A percentile compares a stretch with the other conserved stretches of the same genome.
Evolutionary conservation across 2,888 invertebrate genomes (phyloP).

Genomic region (Cheilosia grossa): DNA sequence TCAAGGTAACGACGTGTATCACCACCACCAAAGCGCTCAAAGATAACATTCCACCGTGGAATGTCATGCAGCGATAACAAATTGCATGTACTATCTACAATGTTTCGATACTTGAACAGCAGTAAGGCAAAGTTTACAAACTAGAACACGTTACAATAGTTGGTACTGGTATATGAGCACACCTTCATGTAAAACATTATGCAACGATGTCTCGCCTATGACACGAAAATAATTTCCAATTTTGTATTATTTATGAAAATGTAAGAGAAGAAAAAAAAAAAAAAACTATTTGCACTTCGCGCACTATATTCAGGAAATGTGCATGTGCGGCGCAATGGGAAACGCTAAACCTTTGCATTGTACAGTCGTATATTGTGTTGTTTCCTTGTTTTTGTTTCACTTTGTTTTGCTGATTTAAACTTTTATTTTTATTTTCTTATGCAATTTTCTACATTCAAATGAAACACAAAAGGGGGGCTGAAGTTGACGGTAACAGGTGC

Average conservation of each 20-base stretch:
- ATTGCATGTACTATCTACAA: slow-evolving; percentile 36
- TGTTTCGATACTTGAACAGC: neutral
- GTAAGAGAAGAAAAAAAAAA: neutral
- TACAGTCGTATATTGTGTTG: slow-evolving; percentile 6
- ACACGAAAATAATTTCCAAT: neutral
- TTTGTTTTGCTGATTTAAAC: slow-evolving; percentile 50
- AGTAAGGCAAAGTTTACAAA: neutral
- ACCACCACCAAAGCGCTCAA: neutral
- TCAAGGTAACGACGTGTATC: too few species aligned
- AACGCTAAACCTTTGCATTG: slow-evolving; percentile 62
- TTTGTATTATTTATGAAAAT: slow-evolving; percentile 12
- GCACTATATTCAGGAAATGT: slow-evolving; percentile 61
- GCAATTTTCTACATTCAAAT: slow-evolving; percentile 43
- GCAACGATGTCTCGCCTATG: slow-evolving; percentile 6
- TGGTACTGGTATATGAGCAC: slow-evolving; percentile 6
- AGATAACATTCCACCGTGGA: slow-evolving; percentile 52
- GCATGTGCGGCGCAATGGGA: slow-evolving; percentile 60
- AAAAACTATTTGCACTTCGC: slow-evolving; percentile 46
- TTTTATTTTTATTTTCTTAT: slow-evolving; percentile 34
- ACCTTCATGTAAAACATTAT: slow-evolving; percentile 21
- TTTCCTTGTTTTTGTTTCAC: slow-evolving; percentile 65
- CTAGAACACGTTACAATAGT: slow-evolving; percentile 31
- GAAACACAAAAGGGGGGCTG: neutral
- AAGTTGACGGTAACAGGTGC: slow-evolving; percentile 38
- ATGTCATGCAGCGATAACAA: slow-evolving; percentile 52